These are phyloP conservation scores for Cheilinus undulatus DNA, from an alignment of 2,113 vertebrate genomes.

Conservation along the genomic window DNA sequence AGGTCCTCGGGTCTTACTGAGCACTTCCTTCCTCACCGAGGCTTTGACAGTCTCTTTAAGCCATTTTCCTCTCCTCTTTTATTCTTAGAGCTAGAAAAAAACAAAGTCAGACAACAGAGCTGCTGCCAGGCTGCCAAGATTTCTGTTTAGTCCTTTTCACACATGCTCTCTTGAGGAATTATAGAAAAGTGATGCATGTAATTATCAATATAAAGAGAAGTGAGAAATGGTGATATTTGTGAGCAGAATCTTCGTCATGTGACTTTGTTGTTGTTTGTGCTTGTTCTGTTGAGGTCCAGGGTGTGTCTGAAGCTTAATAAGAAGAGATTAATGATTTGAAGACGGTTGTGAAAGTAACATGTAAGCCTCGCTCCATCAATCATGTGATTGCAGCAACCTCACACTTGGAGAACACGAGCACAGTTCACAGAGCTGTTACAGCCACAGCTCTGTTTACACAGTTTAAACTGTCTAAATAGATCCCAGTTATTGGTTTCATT, in stretches of 20 bases:
- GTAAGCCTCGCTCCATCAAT: not conserved
- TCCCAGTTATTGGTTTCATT: not conserved
- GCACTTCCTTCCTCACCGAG: conserved; percentile 27
- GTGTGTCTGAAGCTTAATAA: not conserved
- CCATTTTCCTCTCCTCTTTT: not conserved
- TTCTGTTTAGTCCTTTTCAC: too few species aligned
- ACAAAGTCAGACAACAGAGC: too few species aligned
- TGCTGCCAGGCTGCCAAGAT: too few species aligned
- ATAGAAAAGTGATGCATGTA: too few species aligned
- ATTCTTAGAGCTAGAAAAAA: not conserved
- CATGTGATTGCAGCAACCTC: conserved; percentile 2
- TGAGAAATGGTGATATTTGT: too few species aligned
- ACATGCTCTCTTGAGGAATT: too few species aligned
- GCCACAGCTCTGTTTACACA: conserved; percentile 25
- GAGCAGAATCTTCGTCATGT: not conserved
- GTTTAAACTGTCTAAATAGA: too few species aligned
- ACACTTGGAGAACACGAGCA: too few species aligned
- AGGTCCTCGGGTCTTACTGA: conserved; percentile 28
- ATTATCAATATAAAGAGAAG: too few species aligned
- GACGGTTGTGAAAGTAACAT: conserved; percentile 26
- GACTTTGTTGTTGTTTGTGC: not conserved
- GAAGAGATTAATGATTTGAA: conserved; percentile 14
- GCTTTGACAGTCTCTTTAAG: conserved; percentile 8
- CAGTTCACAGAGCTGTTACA: conserved; percentile 21
- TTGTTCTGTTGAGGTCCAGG: not conserved